Percentiles rank a stretch among this genome's conserved stretches.
These are phyloP conservation scores for Sylvia borin DNA, from an alignment of 2,797 vertebrate species.

Conservation along the genomic window DNA sequence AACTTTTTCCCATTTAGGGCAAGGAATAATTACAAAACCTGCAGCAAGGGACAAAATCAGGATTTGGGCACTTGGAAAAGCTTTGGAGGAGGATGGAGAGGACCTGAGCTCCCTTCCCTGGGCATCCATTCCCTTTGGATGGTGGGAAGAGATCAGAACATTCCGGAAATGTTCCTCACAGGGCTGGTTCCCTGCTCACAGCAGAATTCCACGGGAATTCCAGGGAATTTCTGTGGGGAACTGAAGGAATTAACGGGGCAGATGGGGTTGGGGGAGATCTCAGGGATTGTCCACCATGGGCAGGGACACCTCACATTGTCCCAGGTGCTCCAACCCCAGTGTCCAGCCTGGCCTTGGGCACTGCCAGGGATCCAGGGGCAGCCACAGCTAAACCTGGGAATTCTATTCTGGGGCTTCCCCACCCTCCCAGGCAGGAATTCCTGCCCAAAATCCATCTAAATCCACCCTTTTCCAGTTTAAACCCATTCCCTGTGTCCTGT, in stretches of 20 bases:
- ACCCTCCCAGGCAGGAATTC: not conserved
- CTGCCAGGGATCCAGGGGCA: not conserved
- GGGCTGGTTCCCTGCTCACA: not conserved
- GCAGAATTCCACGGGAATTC: not conserved
- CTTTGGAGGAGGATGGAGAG: not conserved
- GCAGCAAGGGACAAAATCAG: not conserved
- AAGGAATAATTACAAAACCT: not conserved
- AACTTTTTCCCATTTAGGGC: not conserved
- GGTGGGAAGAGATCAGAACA: not conserved
- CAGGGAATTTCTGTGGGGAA: not conserved
- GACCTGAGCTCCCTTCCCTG: not conserved
- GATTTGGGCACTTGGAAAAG: not conserved
- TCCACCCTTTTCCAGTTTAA: rapidly evolving
- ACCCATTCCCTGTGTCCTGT: not conserved
- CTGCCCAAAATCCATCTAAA: not conserved
- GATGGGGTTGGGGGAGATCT: not conserved
- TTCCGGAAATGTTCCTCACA: not conserved
- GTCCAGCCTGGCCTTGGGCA: not conserved
- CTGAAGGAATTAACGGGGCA: not conserved
- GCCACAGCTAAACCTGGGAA: not conserved
- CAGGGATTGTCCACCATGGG: not conserved
- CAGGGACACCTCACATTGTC: not conserved
- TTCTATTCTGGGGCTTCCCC: rapidly evolving
- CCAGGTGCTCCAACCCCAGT: not conserved
- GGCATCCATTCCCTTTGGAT: not conserved